Base-by-base conservation (phyloP, 2,888 invertebrate genomes). In the Caenorhabditis angaria region DNA sequence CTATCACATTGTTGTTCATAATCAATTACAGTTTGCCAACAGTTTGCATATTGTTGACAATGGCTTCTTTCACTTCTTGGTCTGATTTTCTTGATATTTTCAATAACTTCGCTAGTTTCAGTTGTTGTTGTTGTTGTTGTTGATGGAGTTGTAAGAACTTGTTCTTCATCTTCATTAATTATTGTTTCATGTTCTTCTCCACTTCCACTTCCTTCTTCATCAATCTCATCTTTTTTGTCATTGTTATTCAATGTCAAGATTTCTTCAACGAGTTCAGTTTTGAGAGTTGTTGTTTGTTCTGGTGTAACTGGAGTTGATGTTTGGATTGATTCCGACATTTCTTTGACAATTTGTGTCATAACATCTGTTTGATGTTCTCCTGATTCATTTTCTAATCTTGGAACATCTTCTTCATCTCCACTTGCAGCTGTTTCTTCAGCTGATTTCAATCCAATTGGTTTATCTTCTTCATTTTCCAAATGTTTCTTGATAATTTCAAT, bases 1-100 rank as follows among this genome's bases (percentile, higher is more conserved):
- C 70, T 53, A 22, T 79, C 77, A 48, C 79, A 79, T 50, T 77
- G 77, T 27, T 79, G 72, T 47, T 75, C 74, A 47, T 77, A 79
- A 57, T 75, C 73, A 32, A 70, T 62, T 14, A 77, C 63, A 3
- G 74, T 64, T 32, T 79, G 76, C 62, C 74, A 74, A 50, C 79
- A 79, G 8, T 65, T 54, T 8, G 79, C 74, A 35, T 73, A 79
- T 20, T 70, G 50, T 47, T 71, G 71, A 32, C 79, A 79, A 59
- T 74, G 68, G 3, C 63, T 65, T 41, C 64, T 64, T n/a, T 73
- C 73, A n/a, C 41, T 62, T 24, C 68, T 48, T 62, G 73, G 73
- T 6, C 73, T 61, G 53, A 73, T 73, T 28, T 47, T 54, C 47
- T 69, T 68, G 24, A 73, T 65, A 18, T 73, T 57, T 6, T 50